phyloP scores from a whole-genome alignment of 53 echinoderm and acorn worm genomes.

The Crossaster papposus region DNA sequence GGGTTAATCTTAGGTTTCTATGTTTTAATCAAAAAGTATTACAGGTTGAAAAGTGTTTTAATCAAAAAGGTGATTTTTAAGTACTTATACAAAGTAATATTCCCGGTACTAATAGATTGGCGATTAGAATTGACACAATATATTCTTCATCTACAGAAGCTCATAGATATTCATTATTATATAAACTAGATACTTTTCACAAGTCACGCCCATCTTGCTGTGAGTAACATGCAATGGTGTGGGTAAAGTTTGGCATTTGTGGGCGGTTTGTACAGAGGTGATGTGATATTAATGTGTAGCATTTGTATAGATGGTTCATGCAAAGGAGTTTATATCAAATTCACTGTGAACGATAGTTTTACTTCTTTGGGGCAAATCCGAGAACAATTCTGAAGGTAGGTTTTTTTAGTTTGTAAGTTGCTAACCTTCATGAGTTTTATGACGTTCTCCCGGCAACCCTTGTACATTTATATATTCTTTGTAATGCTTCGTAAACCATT shows the following conservation, averaged over 20 bases:
- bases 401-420: not conserved
- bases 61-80: no score
- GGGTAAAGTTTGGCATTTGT: constrained; percentile 43
- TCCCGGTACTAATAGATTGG: not conserved
- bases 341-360: no score
- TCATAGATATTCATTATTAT: not conserved
- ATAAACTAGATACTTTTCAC: constrained; percentile 17
- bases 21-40: no score
- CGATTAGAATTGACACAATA: not conserved
- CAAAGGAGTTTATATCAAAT: not conserved
- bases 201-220: constrained; percentile 40
- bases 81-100: not conserved
- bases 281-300: not conserved
- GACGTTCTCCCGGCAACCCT: no score
- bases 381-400: not conserved
- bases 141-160: no score
- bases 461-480: no score
- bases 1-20: no score
- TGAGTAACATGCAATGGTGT: constrained; percentile 25
- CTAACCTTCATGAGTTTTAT: no score
- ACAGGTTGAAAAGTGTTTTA: no score
- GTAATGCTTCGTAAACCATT: no score
- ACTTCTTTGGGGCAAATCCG: not conserved
- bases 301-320: not conserved
- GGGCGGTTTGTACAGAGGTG: not conserved